Conservation (phyloP, 2,888 invertebrate species). For the Catonia carolina region DNA sequence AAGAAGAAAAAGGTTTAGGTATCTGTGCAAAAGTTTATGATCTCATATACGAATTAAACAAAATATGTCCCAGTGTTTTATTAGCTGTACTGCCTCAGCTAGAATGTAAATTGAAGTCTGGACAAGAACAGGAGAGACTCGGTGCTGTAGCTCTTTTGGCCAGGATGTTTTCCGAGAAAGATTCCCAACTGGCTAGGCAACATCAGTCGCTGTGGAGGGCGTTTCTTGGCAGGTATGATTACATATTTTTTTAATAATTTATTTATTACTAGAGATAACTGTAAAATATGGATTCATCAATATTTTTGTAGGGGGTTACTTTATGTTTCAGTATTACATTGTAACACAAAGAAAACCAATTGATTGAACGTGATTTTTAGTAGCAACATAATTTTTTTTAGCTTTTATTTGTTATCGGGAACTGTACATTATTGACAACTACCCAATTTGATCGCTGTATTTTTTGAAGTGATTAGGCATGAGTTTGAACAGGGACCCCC, state of each 20-base stretch:
- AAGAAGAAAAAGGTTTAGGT: conserved; percentile 71
- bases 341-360: no score
- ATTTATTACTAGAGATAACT: not conserved
- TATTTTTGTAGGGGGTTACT: no score
- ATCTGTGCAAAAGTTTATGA: conserved; percentile 87
- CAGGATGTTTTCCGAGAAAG: conserved; percentile 94
- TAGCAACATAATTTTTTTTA: no score
- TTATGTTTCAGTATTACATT: no score
- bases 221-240: conserved; percentile 65
- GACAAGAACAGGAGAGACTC: conserved; percentile 80
- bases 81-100: conserved; percentile 86
- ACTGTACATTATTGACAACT: no score
- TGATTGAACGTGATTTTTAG: no score
- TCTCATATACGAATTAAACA: conserved; percentile 91
- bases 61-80: conserved; percentile 82
- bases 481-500: no score
- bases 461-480: no score
- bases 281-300: not conserved
- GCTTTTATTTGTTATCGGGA: no score
- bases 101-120: conserved; percentile 91
- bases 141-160: conserved; percentile 84
- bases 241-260: not conserved
- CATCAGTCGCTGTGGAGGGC: conserved; percentile 86
- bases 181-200: conserved; percentile 79
- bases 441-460: no score